phyloP scores from a whole-genome alignment of 2,113 vertebrate species.

The Pheucticus melanocephalus region DNA sequence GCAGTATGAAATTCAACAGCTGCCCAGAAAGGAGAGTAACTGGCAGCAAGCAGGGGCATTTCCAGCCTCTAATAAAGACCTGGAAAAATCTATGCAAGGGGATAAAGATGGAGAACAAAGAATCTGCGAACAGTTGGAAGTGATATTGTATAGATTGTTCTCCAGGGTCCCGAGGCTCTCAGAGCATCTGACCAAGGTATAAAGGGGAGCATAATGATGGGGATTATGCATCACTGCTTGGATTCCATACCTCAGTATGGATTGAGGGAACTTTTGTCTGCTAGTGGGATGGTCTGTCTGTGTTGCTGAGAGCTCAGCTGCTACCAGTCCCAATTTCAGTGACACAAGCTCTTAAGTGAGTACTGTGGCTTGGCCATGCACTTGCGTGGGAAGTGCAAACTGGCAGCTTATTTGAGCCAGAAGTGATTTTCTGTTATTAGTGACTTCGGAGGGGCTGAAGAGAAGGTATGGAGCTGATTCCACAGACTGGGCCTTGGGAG shows the following conservation, averaged over 20 bases:
- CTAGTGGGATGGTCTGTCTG: not conserved
- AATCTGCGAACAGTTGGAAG: not conserved
- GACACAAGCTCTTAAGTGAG: not conserved
- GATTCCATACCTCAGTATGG: not conserved
- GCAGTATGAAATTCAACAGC: not conserved
- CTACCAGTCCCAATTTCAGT: not conserved
- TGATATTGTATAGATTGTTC: accelerated
- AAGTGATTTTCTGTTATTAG: not conserved
- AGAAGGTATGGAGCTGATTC: not conserved
- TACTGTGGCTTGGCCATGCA: accelerated
- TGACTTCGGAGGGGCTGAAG: not conserved
- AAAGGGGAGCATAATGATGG: not conserved
- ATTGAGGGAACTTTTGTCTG: not conserved
- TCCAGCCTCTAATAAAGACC: not conserved
- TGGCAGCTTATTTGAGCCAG: not conserved
- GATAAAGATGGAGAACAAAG: not conserved
- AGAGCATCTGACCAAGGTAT: not conserved
- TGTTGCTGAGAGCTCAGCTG: not conserved
- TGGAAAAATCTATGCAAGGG: not conserved
- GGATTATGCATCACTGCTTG: not conserved
- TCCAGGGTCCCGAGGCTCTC: not conserved
- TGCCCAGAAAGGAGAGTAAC: not conserved
- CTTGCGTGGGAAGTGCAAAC: not conserved
- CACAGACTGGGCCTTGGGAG: not conserved
- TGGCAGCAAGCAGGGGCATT: not conserved